Evolutionary conservation across 1,140 invertebrate genomes (phyloP), one percentile per base, ranked within the genome.

Genomic region (Cotesia vestalis): DNA sequence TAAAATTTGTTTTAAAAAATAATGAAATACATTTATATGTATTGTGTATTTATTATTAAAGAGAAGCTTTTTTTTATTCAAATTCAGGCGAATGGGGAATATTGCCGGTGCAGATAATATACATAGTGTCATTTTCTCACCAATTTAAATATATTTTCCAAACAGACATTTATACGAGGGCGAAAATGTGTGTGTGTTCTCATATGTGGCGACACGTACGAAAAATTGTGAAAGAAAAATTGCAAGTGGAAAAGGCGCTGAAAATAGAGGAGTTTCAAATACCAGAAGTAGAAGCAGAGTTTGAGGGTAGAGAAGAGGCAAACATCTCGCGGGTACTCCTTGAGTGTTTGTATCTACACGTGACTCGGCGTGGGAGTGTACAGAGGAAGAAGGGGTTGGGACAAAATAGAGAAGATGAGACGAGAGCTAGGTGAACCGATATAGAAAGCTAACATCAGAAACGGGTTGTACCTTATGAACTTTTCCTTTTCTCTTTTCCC

Each of bases 171-270:
- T 46, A 46, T 46, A 46, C 6, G 40, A 46, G 40, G 11, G 6
- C 1, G 40, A 46, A 46, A 46, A 11, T 9, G 40, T 46, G 40
- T 46, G 40, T 46, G 5, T 46, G 40, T 46, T 4, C 11, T 11
- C 11, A 11, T 46, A 11, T 46, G 4, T 6, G 40, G 40, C 11
- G 8, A 46, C 27, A 12, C 17, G 63, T 4, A 66, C 1, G 35
- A 68, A 59, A 59, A 36, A 68, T 60, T 55, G 51, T 46, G 17
- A 36, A 51, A 66, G 27, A 52, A 66, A 52, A 66, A 66, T 35
- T 12, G 20, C 14, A 51, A 57, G 66, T 67, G 20, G 20, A 57
- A 46, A 46, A 46, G 11, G 40, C 11, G 40, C 6, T 46, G 11
- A 46, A 46, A 46, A 46, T 6, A 46, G 5, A 46, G 6, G 40